Conservation (phyloP, 2,888 invertebrate species). For the Argyra leucocephala region DNA sequence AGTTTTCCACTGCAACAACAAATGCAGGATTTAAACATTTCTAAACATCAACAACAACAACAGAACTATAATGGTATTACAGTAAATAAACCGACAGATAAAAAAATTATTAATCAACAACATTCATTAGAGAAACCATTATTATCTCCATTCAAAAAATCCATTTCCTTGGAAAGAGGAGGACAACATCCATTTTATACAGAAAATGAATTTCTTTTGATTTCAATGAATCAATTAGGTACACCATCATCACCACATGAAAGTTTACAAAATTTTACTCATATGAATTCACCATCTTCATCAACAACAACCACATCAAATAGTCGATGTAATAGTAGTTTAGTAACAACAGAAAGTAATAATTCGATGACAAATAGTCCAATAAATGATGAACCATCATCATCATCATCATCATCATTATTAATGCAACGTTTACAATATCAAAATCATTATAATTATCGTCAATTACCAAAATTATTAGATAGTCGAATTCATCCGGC, state of each 20-base stretch:
- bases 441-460: background rate
- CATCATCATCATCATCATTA: background rate
- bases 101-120: background rate
- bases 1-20: background rate
- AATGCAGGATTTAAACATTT: conserved; percentile 3
- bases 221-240: background rate
- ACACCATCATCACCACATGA: background rate
- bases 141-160: conserved; percentile 2
- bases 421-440: background rate
- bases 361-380: background rate
- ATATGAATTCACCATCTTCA: background rate
- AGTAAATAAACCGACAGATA: background rate
- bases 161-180: background rate
- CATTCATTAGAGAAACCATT: too few relatives aligned
- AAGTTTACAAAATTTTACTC: background rate
- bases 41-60: background rate
- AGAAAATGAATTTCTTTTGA: background rate
- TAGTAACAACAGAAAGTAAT: background rate
- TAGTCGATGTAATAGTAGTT: background rate
- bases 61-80: background rate
- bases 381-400: background rate
- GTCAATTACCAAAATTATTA: background rate
- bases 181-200: background rate
- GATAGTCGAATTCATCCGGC: background rate
- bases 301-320: background rate